Conservation (phyloP, 2,888 invertebrate genomes). For the Gnatocerus cornutus region DNA sequence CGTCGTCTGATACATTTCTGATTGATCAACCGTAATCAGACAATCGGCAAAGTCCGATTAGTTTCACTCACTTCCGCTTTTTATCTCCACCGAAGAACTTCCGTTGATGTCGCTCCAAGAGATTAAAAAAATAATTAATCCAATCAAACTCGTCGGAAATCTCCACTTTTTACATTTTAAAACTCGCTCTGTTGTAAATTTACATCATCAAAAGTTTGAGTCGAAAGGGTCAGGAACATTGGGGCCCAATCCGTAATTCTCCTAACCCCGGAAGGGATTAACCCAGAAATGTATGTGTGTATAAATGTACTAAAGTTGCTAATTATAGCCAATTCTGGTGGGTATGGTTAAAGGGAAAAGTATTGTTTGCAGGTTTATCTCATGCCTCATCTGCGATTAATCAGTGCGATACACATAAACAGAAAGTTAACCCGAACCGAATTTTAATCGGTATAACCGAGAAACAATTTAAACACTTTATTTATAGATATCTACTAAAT, state of each 20-base stretch:
- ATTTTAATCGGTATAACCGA: background rate
- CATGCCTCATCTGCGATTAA: background rate
- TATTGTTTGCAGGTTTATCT: constrained; percentile 10
- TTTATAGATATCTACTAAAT: background rate
- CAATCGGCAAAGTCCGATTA: constrained; percentile 40
- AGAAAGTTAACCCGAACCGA: constrained; percentile 1
- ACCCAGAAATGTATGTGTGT: constrained; percentile 33
- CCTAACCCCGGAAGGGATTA: constrained; percentile 33
- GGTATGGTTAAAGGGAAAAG: constrained; percentile 14
- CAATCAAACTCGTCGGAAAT: constrained; percentile 4
- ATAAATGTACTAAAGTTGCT: constrained; percentile 27
- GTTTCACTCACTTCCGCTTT: constrained; percentile 37
- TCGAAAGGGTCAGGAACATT: constrained; percentile 20
- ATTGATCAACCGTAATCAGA: constrained; percentile 50
- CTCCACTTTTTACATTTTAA: constrained; percentile 14
- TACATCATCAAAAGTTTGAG: constrained; percentile 24
- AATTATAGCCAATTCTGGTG: constrained; percentile 23
- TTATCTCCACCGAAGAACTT: background rate
- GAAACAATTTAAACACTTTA: background rate
- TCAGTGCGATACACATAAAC: constrained; percentile 1
- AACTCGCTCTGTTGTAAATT: constrained; percentile 8
- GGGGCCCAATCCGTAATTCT: constrained; percentile 21
- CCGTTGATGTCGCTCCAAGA: background rate
- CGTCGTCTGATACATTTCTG: constrained; percentile 46
- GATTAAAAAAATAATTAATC: constrained; percentile 18